A percentile compares a stretch with the other conserved stretches of the same genome.
Evolutionary conservation across 2,113 vertebrate species (phyloP).

Genomic region (Callionymus lyra): DNA sequence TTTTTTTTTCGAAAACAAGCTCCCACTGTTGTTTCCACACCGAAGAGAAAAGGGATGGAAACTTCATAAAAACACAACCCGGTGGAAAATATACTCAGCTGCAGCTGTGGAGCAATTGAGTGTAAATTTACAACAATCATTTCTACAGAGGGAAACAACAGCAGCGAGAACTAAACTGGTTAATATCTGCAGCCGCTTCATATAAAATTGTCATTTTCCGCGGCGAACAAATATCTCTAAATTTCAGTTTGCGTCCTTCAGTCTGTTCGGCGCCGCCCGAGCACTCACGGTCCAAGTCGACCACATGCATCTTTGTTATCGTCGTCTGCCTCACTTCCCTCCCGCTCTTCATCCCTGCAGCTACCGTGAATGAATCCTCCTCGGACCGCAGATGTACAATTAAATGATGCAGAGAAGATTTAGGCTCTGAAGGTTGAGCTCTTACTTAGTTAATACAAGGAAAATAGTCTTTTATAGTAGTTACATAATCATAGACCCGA

Average conservation of each 20-base stretch:
- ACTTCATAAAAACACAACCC: slow-evolving; percentile 13
- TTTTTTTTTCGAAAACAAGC: slow-evolving; percentile 4
- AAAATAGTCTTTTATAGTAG: too few relatives aligned
- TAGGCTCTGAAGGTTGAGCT: too few relatives aligned
- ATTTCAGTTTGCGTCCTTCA: slow-evolving; percentile 4
- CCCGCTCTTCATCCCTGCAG: background rate
- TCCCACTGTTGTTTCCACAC: too few relatives aligned
- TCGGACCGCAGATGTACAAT: too few relatives aligned
- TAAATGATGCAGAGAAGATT: too few relatives aligned
- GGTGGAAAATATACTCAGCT: slow-evolving; percentile 8
- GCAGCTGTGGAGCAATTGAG: background rate
- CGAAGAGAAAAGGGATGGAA: slow-evolving; percentile 5
- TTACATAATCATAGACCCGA: too few relatives aligned
- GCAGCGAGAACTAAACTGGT: slow-evolving; percentile 4
- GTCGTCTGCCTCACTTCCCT: slow-evolving; percentile 2
- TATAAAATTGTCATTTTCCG: slow-evolving; percentile 1
- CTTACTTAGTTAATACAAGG: too few relatives aligned
- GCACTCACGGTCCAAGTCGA: slow-evolving; percentile 6
- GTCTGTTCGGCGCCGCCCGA: slow-evolving; percentile 5
- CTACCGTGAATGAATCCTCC: too few relatives aligned
- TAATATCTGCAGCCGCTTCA: too few relatives aligned
- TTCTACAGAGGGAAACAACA: too few relatives aligned
- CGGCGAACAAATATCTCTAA: slow-evolving; percentile 1
- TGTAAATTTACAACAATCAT: too few relatives aligned
- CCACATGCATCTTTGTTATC: slow-evolving; percentile 23